Evolutionary conservation across 2,113 vertebrate genomes (phyloP), one percentile per base, ranked within the genome.

Genomic region (Rhinoptilus africanus): DNA sequence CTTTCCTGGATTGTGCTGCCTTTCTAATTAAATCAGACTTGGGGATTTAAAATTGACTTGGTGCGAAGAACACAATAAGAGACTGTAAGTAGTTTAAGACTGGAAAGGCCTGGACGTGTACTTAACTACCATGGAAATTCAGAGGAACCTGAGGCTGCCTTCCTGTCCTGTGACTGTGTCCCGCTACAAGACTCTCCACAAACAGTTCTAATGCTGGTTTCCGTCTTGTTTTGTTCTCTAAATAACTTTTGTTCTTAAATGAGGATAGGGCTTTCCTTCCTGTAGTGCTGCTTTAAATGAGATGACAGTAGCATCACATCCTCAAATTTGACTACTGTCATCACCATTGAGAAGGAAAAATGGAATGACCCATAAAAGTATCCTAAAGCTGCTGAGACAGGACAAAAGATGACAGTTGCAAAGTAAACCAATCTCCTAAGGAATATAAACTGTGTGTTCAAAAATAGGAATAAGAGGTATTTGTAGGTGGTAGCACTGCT

Each of bases 21-120:
- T 92, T 91, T 66, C 87, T 88, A 96, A 89, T 97, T 89, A 93
- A 95, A 88, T 94, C 71, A 79, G 87, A 77, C 66, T 81, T 73
- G 18, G 47, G 85, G 63, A 69, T 89, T 89, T 88, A 53, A 76
- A 71, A 76, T 27, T 43, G 73, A 87, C 64, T 94, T 79, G 57
- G 66, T 94, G 57, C 2, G 4, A 92, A 93, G 93, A 78, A 34
- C 43, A 43, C 72, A 67, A 8, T 50, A 79, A 91, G 88, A 85
- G 35, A 43, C 69, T 79, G 20, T 20, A 59, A 88, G 47, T 28
- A 75, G 66, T 43, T 78, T 45, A 35, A 74, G 74, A 69, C 74
- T 76, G 67, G 77, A 37, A 56, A 82, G 39, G 41, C 41, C 66
- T 82, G n/a, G 53, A 59, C 6, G 1, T 9, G 9, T 50, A 21